Base-by-base conservation (phyloP, 2,888 invertebrate genomes). In the Eristalis pertinax region DNA sequence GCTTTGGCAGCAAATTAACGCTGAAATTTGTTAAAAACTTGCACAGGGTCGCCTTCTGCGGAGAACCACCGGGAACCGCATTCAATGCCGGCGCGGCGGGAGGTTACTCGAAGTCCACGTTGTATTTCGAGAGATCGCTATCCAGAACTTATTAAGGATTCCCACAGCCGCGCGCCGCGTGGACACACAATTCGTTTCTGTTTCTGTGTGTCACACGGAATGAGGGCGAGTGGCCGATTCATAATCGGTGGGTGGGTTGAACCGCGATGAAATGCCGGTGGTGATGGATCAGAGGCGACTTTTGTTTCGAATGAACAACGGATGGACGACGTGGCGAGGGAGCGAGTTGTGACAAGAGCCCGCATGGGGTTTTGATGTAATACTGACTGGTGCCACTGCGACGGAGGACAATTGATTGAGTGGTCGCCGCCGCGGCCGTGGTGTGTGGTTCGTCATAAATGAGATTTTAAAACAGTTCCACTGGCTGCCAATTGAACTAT, bases 151-250 rank as follows among this genome's bases (percentile, higher is more conserved):
- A 65, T 72, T 84, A 64, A 43, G 35, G 64, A 76, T 64, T 62
- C 19, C n/a, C 26, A 64, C 70, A 35, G 67, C 67, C 43, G 67
- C 43, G 19, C 32, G 63, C 24, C 62, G 63, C 38, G 78, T 75
- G 70, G 78, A 58, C 70, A 24, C 43, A 60, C 60, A 41, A 32
- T 29, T 24, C 26, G 15, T 41, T 72, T 83, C 70, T 81, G 15
- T 41, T 72, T 83, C 70, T 81, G 69, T 58, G 63, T 72, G 83
- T 72, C 83, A 72, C 74, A 78, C 43, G 24, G 29, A 77, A 83
- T 86, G 83, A 79, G 78, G 86, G 83, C 62, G 26, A 56, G 62
- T 43, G 77, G 60, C 65, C n/a, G 38, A 56, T 56, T 76, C 64
- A 32, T 10, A 84, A 67, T 68, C 74, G 56, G 77, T 82, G 70